These are phyloP conservation scores for Montipora foliosa DNA, from an alignment of 64 coral and sea anemone genomes.

Conservation along the genomic window DNA sequence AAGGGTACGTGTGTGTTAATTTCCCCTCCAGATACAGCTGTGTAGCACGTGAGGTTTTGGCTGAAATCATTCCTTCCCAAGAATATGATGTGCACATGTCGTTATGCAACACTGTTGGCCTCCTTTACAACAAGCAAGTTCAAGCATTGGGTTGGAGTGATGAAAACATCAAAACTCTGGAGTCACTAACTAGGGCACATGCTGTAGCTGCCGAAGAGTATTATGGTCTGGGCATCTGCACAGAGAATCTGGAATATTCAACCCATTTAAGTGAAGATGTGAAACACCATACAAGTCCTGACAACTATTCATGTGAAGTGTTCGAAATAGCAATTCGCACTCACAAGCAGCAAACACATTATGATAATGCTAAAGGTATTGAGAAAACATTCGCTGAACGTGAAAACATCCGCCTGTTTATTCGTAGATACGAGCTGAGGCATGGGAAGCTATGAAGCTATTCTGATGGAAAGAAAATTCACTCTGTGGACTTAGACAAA, in stretches of 20 bases:
- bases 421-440: background rate
- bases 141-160: constrained; percentile 15
- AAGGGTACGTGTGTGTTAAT: background rate
- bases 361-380: constrained; percentile 45
- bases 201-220: constrained; percentile 53
- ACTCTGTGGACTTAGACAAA: background rate
- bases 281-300: background rate
- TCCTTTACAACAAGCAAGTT: constrained; percentile 46
- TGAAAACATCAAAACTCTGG: constrained; percentile 6
- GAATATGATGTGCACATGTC: constrained; percentile 44
- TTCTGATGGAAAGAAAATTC: background rate
- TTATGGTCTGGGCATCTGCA: constrained; percentile 52
- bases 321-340: constrained; percentile 54
- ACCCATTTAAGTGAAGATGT: constrained; percentile 10
- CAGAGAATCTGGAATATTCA: constrained; percentile 58
- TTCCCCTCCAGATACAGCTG: background rate
- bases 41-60: constrained; percentile 63
- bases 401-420: constrained; percentile 27
- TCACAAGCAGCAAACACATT: constrained; percentile 60
- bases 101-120: background rate
- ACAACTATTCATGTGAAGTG: constrained; percentile 61
- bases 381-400: constrained; percentile 50
- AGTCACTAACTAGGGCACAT: constrained; percentile 42
- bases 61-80: constrained; percentile 41
- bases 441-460: background rate